These are phyloP conservation scores for Luscinia megarhynchos DNA, from an alignment of 2,797 vertebrate species.

Conservation along the genomic window DNA sequence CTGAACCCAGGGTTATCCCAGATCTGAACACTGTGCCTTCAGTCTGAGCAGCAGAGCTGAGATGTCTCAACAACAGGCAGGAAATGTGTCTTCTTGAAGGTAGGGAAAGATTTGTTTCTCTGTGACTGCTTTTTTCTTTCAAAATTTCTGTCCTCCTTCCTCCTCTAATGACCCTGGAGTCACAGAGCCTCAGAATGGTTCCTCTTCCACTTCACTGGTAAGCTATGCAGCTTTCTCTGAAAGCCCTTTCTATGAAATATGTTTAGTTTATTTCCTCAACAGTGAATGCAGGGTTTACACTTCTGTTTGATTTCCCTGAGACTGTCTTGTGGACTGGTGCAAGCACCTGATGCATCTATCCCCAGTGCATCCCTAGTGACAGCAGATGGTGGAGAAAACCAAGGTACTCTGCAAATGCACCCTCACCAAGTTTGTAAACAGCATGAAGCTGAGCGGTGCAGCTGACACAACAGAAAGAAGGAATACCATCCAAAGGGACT, in stretches of 20 bases:
- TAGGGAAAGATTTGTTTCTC: not conserved
- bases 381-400: not conserved
- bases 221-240: not conserved
- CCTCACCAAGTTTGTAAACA: not conserved
- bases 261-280: not conserved
- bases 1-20: not conserved
- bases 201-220: not conserved
- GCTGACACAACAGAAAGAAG: not conserved
- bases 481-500: not conserved
- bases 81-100: not conserved
- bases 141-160: not conserved
- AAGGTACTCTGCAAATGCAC: not conserved
- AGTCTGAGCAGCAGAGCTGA: not conserved
- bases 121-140: not conserved
- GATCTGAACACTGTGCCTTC: not conserved
- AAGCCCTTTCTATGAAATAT: not conserved
- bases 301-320: not conserved
- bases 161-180: not conserved
- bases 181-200: not conserved
- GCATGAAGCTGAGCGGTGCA: not conserved
- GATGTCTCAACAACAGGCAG: not conserved
- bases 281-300: not conserved
- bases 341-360: rapidly evolving
- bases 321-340: not conserved
- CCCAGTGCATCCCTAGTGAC: not conserved